A percentile compares a stretch with the other conserved stretches of the same genome.
Evolutionary conservation across 2,888 invertebrate species (phyloP).

Genomic region (Heliconius hortense): DNA sequence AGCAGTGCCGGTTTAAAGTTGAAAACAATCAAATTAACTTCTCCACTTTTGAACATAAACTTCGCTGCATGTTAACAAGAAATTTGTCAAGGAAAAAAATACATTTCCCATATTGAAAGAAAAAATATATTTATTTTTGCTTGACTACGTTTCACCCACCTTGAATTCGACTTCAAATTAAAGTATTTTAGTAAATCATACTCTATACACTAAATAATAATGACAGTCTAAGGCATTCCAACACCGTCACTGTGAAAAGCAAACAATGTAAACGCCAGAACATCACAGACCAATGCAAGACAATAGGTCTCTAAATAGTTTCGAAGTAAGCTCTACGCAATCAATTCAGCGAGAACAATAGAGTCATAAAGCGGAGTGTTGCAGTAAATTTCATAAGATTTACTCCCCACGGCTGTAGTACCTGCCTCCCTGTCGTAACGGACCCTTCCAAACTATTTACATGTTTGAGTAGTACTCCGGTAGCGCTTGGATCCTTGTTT

Average conservation of each 20-base stretch:
- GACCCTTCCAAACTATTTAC: constrained; percentile 31
- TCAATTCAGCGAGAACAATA: constrained; percentile 26
- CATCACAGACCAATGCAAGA: constrained; percentile 10
- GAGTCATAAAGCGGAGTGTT: constrained; percentile 29
- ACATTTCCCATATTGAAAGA: neutral
- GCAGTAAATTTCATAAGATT: constrained; percentile 38
- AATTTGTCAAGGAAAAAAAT: neutral
- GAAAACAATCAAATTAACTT: constrained; percentile 18
- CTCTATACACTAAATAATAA: constrained; percentile 3
- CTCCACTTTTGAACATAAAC: constrained; percentile 3
- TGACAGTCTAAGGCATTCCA: neutral
- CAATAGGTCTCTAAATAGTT: constrained; percentile 22
- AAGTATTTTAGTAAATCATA: too few species aligned
- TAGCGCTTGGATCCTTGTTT: neutral
- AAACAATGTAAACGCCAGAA: constrained; percentile 19
- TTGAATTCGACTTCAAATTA: too few species aligned
- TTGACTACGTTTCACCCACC: too few species aligned
- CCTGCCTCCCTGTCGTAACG: constrained; percentile 26
- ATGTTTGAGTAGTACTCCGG: neutral
- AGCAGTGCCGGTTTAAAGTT: constrained; percentile 11
- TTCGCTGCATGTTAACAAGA: neutral
- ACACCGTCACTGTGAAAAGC: neutral
- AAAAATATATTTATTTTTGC: neutral
- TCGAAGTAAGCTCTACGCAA: constrained; percentile 14
- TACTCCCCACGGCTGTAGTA: constrained; percentile 31